Evolutionary conservation across 2,888 invertebrate genomes (phyloP).

Genomic region (Drosophila lacicola): DNA sequence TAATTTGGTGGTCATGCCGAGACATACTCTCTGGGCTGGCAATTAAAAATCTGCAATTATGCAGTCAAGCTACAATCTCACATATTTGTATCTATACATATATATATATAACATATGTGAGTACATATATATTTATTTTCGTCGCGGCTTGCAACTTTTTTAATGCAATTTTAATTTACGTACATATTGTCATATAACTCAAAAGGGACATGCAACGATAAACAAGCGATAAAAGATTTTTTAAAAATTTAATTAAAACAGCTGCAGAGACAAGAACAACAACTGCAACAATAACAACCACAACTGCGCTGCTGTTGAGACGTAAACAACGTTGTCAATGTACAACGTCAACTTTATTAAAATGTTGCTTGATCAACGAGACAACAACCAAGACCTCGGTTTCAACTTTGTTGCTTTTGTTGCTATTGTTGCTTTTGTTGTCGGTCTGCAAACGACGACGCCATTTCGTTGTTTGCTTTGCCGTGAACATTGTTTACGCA

Average conservation of each 20-base stretch:
- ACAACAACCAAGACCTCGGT: slow-evolving; percentile 35
- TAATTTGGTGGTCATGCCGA: slow-evolving; percentile 62
- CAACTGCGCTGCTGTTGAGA: slow-evolving; percentile 62
- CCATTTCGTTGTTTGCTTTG: slow-evolving; percentile 61
- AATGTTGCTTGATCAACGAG: slow-evolving; percentile 75
- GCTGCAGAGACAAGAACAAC: slow-evolving; percentile 46
- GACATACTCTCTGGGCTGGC: slow-evolving; percentile 61
- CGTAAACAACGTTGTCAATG: slow-evolving; percentile 71
- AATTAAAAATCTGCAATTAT: slow-evolving; percentile 75
- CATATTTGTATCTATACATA: slow-evolving; percentile 7
- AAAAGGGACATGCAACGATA: slow-evolving; percentile 63
- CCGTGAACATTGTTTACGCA: slow-evolving; percentile 45
- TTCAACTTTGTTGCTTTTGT: slow-evolving; percentile 9
- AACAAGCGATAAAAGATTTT: slow-evolving; percentile 76
- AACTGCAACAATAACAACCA: slow-evolving; percentile 1
- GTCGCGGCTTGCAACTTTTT: slow-evolving; percentile 44
- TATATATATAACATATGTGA: no score
- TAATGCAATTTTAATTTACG: slow-evolving; percentile 75
- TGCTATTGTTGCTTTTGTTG: slow-evolving; percentile 9
- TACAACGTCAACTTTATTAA: slow-evolving; percentile 77
- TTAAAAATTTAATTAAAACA: slow-evolving; percentile 79
- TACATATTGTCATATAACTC: slow-evolving; percentile 71
- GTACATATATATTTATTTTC: slow-evolving; percentile 3
- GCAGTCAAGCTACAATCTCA: slow-evolving; percentile 61
- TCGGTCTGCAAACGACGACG: slow-evolving; percentile 49